A percentile compares a stretch with the other conserved stretches of the same genome.
Evolutionary conservation across 1,140 invertebrate genomes (phyloP).

Genomic region (Zaprionus ornatus): DNA sequence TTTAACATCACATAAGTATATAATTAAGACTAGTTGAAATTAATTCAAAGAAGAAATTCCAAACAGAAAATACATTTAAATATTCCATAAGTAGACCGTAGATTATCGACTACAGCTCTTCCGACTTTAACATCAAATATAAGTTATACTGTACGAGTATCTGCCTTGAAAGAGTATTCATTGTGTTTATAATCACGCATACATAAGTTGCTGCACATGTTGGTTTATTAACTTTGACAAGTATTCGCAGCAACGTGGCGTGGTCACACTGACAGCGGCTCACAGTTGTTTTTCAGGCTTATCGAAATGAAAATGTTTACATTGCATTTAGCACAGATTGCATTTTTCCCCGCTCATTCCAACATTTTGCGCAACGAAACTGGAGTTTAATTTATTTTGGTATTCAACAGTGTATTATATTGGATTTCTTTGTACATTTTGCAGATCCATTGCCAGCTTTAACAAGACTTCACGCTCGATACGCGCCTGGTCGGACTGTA

Average conservation of each 20-base stretch:
- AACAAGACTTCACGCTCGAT: constrained; percentile 89
- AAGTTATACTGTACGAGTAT: no score
- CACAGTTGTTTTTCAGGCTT: constrained; percentile 27
- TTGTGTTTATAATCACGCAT: background rate
- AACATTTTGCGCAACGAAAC: background rate
- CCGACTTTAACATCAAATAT: no score
- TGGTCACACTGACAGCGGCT: constrained; percentile 23
- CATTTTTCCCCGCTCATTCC: constrained; percentile 13
- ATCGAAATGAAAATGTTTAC: constrained; percentile 50
- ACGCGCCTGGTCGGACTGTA: constrained; percentile 92
- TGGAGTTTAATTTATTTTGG: background rate
- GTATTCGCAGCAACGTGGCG: constrained; percentile 8
- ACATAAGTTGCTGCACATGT: background rate
- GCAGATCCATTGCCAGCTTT: constrained; percentile 84
- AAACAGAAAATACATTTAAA: background rate
- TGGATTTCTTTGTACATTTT: background rate
- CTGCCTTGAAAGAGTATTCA: background rate
- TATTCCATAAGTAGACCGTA: background rate
- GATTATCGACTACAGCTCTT: background rate
- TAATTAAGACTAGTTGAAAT: no score
- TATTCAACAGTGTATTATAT: background rate
- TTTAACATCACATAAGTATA: no score
- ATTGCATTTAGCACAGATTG: constrained; percentile 53
- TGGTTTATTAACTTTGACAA: constrained; percentile 37
- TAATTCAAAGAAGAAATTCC: no score